phyloP scores from a whole-genome alignment of 1,140 invertebrate genomes.

The Dendroctonus valens region DNA sequence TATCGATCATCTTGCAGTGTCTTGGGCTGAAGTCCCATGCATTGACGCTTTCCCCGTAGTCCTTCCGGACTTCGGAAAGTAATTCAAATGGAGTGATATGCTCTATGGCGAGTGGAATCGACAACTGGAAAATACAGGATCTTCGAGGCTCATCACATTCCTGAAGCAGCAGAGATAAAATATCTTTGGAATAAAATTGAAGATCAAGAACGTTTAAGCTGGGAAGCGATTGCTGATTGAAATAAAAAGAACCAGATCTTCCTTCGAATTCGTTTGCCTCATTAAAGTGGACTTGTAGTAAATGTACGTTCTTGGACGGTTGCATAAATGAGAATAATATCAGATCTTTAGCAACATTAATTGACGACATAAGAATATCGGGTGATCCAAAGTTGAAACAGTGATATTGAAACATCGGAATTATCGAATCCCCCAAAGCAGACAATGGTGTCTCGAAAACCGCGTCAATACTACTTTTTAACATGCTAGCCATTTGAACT shows the following conservation, averaged over 20 bases:
- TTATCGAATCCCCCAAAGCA: slow-evolving; percentile 57
- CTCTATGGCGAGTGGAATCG: slow-evolving; percentile 54
- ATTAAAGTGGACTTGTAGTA: slow-evolving; percentile 31
- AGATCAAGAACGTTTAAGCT: slow-evolving; percentile 57
- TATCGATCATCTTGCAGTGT: slow-evolving; percentile 65
- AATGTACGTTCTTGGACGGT: slow-evolving; percentile 29
- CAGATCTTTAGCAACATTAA: slow-evolving; percentile 45
- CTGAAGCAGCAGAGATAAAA: slow-evolving; percentile 72
- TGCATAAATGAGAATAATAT: slow-evolving; percentile 41
- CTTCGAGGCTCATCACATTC: slow-evolving; percentile 56
- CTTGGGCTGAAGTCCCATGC: slow-evolving; percentile 40
- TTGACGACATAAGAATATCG: slow-evolving; percentile 46
- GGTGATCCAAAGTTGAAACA: slow-evolving; percentile 50
- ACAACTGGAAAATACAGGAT: slow-evolving; percentile 66
- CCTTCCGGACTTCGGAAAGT: slow-evolving; percentile 49
- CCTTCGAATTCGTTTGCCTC: slow-evolving; percentile 11
- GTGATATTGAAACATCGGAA: slow-evolving; percentile 53
- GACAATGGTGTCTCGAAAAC: slow-evolving; percentile 71
- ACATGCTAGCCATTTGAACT: slow-evolving; percentile 74
- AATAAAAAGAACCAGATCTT: slow-evolving; percentile 40
- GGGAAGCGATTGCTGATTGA: slow-evolving; percentile 42
- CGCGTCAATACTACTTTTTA: slow-evolving; percentile 65
- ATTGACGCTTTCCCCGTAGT: slow-evolving; percentile 39
- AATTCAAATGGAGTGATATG: slow-evolving; percentile 50
- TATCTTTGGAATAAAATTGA: slow-evolving; percentile 80